Percentiles rank a stretch among this genome's conserved stretches.
phyloP scores from a whole-genome alignment of 2,113 vertebrate species.

The Centropus bengalensis region DNA sequence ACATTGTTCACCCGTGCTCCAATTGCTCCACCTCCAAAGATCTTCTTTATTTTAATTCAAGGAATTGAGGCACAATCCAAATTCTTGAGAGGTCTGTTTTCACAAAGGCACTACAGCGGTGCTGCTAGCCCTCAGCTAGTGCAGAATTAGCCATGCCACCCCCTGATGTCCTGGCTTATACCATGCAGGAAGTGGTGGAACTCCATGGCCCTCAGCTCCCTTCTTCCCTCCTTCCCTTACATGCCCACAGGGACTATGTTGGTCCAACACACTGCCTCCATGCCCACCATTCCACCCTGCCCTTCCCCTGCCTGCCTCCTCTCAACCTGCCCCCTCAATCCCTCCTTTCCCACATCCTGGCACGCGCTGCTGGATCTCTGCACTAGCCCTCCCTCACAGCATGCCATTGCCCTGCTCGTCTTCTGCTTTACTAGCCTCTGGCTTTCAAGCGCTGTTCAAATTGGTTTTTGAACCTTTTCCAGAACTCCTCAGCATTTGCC shows the following conservation, averaged over 20 bases:
- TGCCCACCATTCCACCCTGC: not conserved
- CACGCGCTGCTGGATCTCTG: not conserved
- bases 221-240: not conserved
- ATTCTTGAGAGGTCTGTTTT: not conserved
- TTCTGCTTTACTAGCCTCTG: not conserved
- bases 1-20: not conserved
- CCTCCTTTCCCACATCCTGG: not conserved
- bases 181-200: not conserved
- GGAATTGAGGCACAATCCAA: too few species aligned
- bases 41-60: not conserved
- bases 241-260: fast-evolving
- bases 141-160: not conserved
- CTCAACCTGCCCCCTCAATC: not conserved
- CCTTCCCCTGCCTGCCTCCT: not conserved
- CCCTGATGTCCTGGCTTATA: not conserved
- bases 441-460: not conserved
- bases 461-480: constrained; percentile 30
- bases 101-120: not conserved
- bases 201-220: too few species aligned
- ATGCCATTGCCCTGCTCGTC: not conserved
- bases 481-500: not conserved
- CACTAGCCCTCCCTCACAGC: not conserved
- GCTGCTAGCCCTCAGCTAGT: not conserved
- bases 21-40: not conserved
- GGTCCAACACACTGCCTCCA: not conserved